Base-by-base conservation (phyloP, 1,140 invertebrate species). In the Nasonia giraulti region DNA sequence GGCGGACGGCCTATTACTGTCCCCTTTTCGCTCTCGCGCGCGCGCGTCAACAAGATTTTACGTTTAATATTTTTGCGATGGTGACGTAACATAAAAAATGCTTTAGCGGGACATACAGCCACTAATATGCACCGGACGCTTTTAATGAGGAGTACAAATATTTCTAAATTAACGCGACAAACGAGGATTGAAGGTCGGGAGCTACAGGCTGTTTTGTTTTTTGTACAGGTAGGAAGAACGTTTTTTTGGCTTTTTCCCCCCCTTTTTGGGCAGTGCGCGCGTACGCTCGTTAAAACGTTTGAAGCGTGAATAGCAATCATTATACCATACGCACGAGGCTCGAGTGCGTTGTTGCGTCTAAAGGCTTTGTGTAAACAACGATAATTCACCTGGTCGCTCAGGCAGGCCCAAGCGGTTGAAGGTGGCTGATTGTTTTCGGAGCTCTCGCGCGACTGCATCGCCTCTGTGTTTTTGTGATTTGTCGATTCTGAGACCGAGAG, bases 401-500 rank as follows among this genome's bases (percentile, higher is more conserved):
- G 3, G 33, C 5, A 37, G 33, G 33, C 33, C 33, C 2, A 37
- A 37, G 33, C 27, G n/a, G 62, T 20, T 2, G 37, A 20, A 62
- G 55, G 5, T 62, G 47, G 47, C 12, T 17, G 47, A 12, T 50
- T 12, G 12, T 50, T 17, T 50, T 17, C 55, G 5, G 6, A 20
- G 55, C 17, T 20, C 55, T 17, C 20, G 75, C 47, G 37, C 40
- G 62, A 33, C 66, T 66, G 75, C 73, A 40, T 87, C 80, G 74
- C 44, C 73, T 55, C 62, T 86, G 87, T 86, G 85, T 80, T 86
- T 87, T 85, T 83, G 87, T 86, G 88, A 90, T 90, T 89, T 89
- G 88, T 90, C 87, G 87, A 88, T 82, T 76, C 84, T 85, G 85
- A 83, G 73, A 75, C 4, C 0, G 71, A 62, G 31, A 27, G 55